Percentiles rank a stretch among this genome's conserved stretches.
phyloP scores from a whole-genome alignment of 2,113 vertebrate species.

The Columbina picui region DNA sequence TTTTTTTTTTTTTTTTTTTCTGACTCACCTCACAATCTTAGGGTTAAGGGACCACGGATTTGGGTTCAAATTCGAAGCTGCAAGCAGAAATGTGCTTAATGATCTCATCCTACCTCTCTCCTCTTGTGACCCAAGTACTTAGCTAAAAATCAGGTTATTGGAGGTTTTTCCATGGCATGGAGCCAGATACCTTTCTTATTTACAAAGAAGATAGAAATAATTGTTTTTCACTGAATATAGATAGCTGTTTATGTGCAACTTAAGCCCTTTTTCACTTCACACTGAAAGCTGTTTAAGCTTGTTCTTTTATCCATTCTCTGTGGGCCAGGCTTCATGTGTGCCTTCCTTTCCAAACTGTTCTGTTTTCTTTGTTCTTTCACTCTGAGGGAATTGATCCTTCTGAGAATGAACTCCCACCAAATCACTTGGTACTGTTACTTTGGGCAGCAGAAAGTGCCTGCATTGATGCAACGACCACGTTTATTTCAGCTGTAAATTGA shows the following conservation, averaged over 20 bases:
- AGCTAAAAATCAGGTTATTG: neutral
- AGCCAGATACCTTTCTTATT: neutral
- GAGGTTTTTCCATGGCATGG: neutral
- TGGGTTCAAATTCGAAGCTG: neutral
- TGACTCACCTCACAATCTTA: neutral
- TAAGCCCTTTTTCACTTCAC: neutral
- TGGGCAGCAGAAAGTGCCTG: neutral
- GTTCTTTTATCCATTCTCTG: neutral
- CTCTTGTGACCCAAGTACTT: neutral
- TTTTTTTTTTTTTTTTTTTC: neutral
- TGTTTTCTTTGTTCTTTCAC: neutral
- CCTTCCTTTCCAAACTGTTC: neutral
- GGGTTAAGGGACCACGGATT: neutral
- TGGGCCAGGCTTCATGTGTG: neutral
- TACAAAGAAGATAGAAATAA: neutral
- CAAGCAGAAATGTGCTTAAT: neutral
- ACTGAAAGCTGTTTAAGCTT: neutral
- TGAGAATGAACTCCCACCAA: neutral
- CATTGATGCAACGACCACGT: neutral
- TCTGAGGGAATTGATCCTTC: neutral
- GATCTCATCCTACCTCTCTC: neutral
- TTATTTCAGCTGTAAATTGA: neutral
- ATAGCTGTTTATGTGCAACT: neutral
- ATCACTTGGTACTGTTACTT: neutral
- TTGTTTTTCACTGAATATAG: neutral